Percentiles rank a stretch among this genome's conserved stretches.
phyloP scores from a whole-genome alignment of 2,113 vertebrate species.

The Epinephelus moara region DNA sequence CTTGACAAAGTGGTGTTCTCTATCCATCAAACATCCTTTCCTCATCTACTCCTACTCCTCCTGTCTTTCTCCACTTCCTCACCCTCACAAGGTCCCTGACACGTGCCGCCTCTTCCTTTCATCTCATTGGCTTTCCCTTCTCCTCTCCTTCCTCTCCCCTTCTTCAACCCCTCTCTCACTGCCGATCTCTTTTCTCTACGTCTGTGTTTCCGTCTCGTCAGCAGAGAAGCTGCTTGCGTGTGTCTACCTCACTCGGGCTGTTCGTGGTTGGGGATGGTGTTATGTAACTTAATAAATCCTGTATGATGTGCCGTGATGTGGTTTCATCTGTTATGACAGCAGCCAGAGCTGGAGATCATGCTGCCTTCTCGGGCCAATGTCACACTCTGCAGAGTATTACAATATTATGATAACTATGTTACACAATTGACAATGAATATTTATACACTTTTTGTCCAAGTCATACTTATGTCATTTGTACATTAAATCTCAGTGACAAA shows the following conservation, averaged over 20 bases:
- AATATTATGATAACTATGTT: background rate
- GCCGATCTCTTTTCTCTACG: background rate
- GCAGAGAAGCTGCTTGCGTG: slow-evolving; percentile 28
- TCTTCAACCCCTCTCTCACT: background rate
- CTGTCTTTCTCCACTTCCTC: background rate
- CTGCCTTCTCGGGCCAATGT: background rate
- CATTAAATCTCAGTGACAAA: background rate
- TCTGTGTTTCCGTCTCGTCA: slow-evolving; percentile 26
- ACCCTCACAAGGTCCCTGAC: background rate
- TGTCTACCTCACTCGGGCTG: slow-evolving; percentile 8
- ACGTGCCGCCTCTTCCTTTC: background rate
- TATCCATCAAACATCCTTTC: background rate
- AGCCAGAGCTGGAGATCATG: slow-evolving; percentile 8
- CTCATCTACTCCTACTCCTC: background rate
- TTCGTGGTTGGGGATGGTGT: slow-evolving; percentile 18
- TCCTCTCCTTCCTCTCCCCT: background rate
- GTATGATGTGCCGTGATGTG: slow-evolving; percentile 43
- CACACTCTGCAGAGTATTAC: background rate
- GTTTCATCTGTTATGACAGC: slow-evolving; percentile 41
- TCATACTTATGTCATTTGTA: background rate
- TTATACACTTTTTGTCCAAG: background rate
- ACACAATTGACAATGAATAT: background rate
- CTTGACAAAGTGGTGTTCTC: background rate
- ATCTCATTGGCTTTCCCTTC: slow-evolving; percentile 4
- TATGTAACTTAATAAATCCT: slow-evolving; percentile 67